phyloP scores from a whole-genome alignment of 2,797 vertebrate genomes.

The Cirrhinus mrigala region DNA sequence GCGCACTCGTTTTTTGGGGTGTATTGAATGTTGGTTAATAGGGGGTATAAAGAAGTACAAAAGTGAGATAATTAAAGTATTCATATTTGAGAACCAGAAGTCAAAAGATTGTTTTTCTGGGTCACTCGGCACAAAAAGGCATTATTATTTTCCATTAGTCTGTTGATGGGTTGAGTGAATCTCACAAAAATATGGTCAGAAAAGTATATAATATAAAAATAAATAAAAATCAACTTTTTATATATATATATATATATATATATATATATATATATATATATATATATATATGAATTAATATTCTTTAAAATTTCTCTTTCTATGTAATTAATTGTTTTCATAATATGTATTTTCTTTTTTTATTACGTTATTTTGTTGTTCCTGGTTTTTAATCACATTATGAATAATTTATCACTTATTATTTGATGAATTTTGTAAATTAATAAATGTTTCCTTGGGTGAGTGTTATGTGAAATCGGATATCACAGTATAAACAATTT shows the following conservation, averaged over 20 bases:
- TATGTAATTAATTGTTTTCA: neutral
- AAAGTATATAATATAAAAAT: neutral
- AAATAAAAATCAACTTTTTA: no score
- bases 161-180: constrained; percentile 41
- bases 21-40: constrained; percentile 5
- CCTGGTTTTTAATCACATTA: neutral
- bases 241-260: no score
- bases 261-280: no score
- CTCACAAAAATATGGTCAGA: neutral
- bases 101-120: constrained; percentile 2
- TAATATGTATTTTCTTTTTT: no score
- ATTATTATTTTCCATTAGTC: constrained; percentile 50
- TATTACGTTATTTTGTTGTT: neutral
- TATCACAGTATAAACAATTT: neutral
- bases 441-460: no score
- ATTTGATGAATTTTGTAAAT: no score
- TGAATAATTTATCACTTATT: neutral
- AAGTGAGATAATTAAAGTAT: neutral
- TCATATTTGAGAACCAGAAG: neutral
- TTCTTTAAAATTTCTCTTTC: neutral
- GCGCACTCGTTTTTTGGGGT: neutral
- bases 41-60: neutral
- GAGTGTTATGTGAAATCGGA: neutral
- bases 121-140: constrained; percentile 18
- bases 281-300: neutral